phyloP scores from a whole-genome alignment of 2,113 vertebrate species.

The Rhipidura dahli region DNA sequence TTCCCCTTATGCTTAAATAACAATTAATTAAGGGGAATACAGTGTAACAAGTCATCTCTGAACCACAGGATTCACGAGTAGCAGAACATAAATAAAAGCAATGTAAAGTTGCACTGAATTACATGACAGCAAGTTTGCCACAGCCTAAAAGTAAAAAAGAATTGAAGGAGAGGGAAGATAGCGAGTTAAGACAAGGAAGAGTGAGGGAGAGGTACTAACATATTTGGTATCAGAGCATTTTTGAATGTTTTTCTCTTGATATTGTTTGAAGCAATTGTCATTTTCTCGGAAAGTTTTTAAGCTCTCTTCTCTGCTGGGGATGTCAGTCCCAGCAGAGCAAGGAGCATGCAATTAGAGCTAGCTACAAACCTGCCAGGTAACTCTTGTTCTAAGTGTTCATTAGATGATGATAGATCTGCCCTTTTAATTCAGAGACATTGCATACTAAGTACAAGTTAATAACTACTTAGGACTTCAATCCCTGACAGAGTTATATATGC shows the following conservation, averaged over 20 bases:
- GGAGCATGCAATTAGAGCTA: neutral
- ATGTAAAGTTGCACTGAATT: neutral
- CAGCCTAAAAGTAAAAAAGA: neutral
- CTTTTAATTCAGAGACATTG: constrained; percentile 32
- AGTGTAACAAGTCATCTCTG: neutral
- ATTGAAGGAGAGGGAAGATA: neutral
- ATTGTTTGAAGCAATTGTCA: neutral
- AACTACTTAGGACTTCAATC: constrained; percentile 28
- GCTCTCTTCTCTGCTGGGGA: neutral
- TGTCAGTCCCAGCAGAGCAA: neutral
- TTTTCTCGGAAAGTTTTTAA: neutral
- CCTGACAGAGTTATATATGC: neutral
- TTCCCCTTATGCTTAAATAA: neutral
- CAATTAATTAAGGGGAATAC: neutral
- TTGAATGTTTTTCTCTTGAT: neutral
- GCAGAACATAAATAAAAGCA: neutral
- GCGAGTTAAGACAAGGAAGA: neutral
- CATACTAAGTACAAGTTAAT: constrained; percentile 45
- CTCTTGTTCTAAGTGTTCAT: constrained; percentile 19
- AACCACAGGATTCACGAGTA: neutral
- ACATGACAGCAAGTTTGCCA: neutral
- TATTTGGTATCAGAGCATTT: neutral
- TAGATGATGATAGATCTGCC: constrained; percentile 35
- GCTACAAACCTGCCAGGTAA: constrained; percentile 44
- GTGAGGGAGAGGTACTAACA: neutral